Base-by-base conservation (phyloP, 1,140 invertebrate species). In the Trichonephila inaurata region DNA sequence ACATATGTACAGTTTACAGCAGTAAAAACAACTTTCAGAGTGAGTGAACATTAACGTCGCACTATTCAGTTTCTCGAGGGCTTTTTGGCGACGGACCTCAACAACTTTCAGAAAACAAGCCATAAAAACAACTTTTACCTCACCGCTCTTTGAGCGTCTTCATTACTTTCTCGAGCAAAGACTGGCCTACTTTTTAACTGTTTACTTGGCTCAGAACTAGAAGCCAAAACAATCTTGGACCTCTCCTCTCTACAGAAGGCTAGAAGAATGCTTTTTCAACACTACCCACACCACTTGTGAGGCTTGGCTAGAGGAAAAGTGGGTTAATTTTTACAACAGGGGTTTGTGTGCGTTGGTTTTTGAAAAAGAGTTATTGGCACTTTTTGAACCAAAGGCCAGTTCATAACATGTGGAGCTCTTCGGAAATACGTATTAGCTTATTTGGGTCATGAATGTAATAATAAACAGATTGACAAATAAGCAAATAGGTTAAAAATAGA, bases 271-370 rank as follows among this genome's bases (percentile, higher is more conserved):
- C 33, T 51, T 58, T 58, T 16, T n/a, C n/a, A 24, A 8, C 83
- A 16, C 83, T 44, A 51, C 83, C 83, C 83, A 85, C 83, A 85
- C 81, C n/a, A 24, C 12, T 6, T 81, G 72, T 24, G 21, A 28
- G 51, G 66, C 58, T n/a, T 24, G 6, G 66, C 66, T 12, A 21
- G 18, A 6, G 51, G 60, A 4, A 24, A 51, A 85, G 83, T 85
- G 72, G 72, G 72, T 77, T 77, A 85, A 85, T 85, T 51, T 28
- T 28, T 58, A 85, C 58, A 51, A 60, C 21, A 21, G 12, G 51
- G n/a, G 83, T 58, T 24, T 60, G 33, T 60, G 33, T 85, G 83
- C 83, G 83, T 85, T 85, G 83, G 83, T 85, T 85, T 24, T 19
- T 2, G 72, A 8, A 24, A 61, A 61, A 60, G 83, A 85, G 83